Percentiles rank a stretch among this genome's conserved stretches.
These are phyloP conservation scores for Palythoa caribaeorum DNA, from an alignment of 92 coral and sea anemone species.

Conservation along the genomic window DNA sequence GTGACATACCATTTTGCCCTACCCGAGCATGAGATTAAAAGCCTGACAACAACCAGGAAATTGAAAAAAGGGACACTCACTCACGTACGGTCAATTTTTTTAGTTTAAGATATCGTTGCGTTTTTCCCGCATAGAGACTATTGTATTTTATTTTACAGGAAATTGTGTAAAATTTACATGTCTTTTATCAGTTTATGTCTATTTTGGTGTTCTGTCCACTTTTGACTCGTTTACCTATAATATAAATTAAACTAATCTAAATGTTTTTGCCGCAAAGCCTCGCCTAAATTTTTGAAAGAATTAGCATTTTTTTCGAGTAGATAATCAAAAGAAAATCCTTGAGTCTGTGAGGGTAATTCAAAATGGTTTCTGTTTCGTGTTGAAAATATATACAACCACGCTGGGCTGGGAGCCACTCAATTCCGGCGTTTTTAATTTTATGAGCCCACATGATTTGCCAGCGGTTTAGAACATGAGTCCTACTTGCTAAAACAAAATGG, in stretches of 20 bases:
- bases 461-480: too few species aligned
- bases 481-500: too few species aligned
- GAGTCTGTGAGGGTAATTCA: too few species aligned
- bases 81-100: background rate
- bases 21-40: constrained; percentile 13
- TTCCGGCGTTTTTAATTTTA: too few species aligned
- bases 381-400: too few species aligned
- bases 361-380: too few species aligned
- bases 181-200: background rate
- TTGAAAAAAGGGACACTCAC: background rate
- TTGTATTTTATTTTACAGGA: background rate
- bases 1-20: constrained; percentile 24
- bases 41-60: constrained; percentile 32
- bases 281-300: too few species aligned
- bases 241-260: background rate
- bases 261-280: background rate
- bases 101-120: background rate
- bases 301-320: too few species aligned
- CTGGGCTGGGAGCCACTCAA: too few species aligned
- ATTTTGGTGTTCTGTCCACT: background rate
- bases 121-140: background rate
- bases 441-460: too few species aligned
- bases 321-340: too few species aligned
- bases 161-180: background rate
- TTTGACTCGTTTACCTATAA: background rate